Evolutionary conservation across 2,113 vertebrate genomes (phyloP).

Genomic region (Xiphorhynchus elegans): DNA sequence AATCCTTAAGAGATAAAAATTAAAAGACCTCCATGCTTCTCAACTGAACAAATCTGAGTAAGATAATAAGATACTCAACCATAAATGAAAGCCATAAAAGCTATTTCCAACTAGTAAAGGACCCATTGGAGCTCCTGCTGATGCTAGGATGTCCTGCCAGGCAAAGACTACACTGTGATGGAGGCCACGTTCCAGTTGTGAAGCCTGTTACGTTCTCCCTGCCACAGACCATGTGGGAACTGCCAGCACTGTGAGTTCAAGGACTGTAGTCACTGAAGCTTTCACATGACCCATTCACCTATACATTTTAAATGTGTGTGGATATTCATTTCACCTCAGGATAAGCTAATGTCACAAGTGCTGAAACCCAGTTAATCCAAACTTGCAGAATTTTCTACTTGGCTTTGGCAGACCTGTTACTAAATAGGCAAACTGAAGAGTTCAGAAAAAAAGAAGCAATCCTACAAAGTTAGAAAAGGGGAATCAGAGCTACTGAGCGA

Average conservation of each 20-base stretch:
- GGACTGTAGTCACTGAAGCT: background rate
- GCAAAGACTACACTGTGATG: accelerated
- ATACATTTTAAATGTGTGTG: background rate
- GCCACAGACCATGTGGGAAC: accelerated
- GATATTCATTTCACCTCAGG: background rate
- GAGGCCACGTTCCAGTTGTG: background rate
- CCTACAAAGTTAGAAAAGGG: background rate
- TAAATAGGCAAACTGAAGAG: background rate
- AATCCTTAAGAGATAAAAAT: background rate
- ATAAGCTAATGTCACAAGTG: background rate
- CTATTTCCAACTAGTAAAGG: background rate
- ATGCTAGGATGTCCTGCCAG: background rate
- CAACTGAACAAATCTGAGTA: background rate
- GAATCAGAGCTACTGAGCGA: background rate
- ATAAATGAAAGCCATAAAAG: background rate
- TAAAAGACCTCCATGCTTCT: background rate
- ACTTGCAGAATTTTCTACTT: background rate
- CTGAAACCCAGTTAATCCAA: background rate
- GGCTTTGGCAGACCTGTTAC: background rate
- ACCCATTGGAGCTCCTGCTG: accelerated
- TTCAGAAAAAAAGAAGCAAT: background rate
- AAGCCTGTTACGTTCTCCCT: background rate
- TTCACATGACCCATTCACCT: background rate
- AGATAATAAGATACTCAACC: background rate
- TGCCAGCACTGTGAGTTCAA: background rate